Base-by-base conservation (phyloP, 2,888 invertebrate genomes). In the Notodonta ziczac region DNA sequence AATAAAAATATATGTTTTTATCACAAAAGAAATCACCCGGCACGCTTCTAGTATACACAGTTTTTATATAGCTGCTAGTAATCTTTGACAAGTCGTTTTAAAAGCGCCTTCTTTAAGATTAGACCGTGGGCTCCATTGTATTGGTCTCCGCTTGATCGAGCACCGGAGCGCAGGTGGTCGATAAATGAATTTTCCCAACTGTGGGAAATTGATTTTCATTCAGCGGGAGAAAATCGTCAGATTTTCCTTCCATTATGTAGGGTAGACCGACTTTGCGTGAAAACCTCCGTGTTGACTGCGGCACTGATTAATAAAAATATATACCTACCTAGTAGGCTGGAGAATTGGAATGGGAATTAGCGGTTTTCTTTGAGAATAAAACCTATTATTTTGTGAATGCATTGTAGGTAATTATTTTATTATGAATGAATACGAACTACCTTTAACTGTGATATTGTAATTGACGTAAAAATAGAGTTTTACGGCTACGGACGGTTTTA, bases 161-260 rank as follows among this genome's bases (percentile, higher is more conserved):
- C 77, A 80, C 77, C 76, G 74, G 69, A 66, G 76, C 80, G 78
- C 87, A 88, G 87, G 87, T 88, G 88, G 84, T 82, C 85, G 80
- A 83, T 83, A 83, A 83, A 85, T 82, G 82, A 84, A 84, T 83
- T 86, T 85, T 84, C 79, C 76, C 78, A 79, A 80, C 78, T 75
- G 76, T 77, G 75, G 76, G 78, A 83, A 86, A 87, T 88, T 86
- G 83, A 85, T 88, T 88, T 86, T 81, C 81, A 82, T 85, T 86
- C 81, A 81, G 70, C 71, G 72, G 59, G 69, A 78, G 80, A 80
- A 82, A 80, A 82, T 78, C 70, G 72, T 66, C 66, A 69, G 78
- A 75, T 78, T 83, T 80, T 79, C 73, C 62, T 76, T 75, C 69
- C 62, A 74, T 80, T 81, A 76, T 77, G 63, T 70, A 63, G 65